Evolutionary conservation across 1,140 invertebrate genomes (phyloP).

Genomic region (Theocolax elegans): DNA sequence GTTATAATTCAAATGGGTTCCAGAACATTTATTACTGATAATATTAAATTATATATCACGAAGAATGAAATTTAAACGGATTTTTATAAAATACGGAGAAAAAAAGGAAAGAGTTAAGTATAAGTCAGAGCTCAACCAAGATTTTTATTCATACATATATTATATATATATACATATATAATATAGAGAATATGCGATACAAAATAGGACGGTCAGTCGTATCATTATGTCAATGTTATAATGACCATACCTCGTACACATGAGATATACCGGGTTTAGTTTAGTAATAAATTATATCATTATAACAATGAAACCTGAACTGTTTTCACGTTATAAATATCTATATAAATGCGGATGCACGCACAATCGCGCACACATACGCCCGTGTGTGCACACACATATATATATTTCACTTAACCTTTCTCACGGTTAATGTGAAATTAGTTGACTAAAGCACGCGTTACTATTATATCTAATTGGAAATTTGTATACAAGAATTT

Average conservation of each 20-base stretch:
- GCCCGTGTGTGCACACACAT: neutral
- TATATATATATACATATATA: too few species aligned
- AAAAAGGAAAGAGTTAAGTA: constrained; percentile 6
- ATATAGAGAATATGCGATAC: neutral
- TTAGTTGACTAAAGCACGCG: neutral
- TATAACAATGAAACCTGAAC: neutral
- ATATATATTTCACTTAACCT: neutral
- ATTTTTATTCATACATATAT: too few species aligned
- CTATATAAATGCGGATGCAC: too few species aligned
- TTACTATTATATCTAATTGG: neutral
- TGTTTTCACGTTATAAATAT: constrained; percentile 21
- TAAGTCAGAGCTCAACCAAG: neutral
- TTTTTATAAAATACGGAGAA: too few species aligned
- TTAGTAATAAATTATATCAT: neutral
- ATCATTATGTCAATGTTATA: constrained; percentile 30
- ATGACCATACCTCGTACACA: neutral
- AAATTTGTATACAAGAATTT: neutral
- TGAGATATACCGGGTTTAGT: neutral
- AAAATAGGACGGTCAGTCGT: constrained; percentile 10
- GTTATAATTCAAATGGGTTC: too few species aligned
- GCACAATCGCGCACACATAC: too few species aligned
- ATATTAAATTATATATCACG: too few species aligned
- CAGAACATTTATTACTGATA: too few species aligned
- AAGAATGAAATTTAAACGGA: too few species aligned
- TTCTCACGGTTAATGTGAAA: constrained; percentile 19